Base-by-base conservation (phyloP, 92 coral and sea anemone genomes). In the Porites divaricata region DNA sequence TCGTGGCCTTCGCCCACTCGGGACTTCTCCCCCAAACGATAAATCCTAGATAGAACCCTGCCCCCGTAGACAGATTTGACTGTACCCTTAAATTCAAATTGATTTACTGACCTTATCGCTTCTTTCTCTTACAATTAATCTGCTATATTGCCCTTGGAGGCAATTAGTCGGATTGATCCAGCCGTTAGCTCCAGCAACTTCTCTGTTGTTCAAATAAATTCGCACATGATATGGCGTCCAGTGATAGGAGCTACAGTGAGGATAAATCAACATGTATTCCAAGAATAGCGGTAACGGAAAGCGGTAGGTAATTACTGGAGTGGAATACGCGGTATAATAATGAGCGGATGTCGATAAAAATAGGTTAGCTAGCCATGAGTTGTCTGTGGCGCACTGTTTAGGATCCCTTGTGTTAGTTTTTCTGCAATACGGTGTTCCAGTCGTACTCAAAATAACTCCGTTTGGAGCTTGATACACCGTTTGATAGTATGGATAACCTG, bases 221-320 rank as follows among this genome's bases (percentile, higher is more conserved):
- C 79, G 91, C 56, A 95, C 89, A 26, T 71, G 76, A 79, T 90
- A 90, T 8, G 67, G 85, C 0, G 99, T 92, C 85, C 66, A 76
- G 73, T 86, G 77, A 0, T 59, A 1, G 28, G 83, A 68, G 35
- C 73, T 57, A 41, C 99, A 96, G 16, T 92, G 81, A 48, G 99
- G 99, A 89, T 92, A 96, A 45, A 96, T 77, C 59, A 88, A 86
- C 57, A 96, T 26, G 76, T 96, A 92, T 85, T 95, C 92, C 49
- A 96, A 63, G 26, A 84, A 91, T 83, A 96, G 72, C 6, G 94
- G 83, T 28, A 93, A 67, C 6, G 99, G 99, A 63, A 96, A 87
- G 57, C 69, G 77, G 70, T 92, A 96, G 2, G 98, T 90, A 21
- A 96, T 65, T 23, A 85, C 94, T 20, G 97, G 95, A 35, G 72